Base-by-base conservation (phyloP, 2,888 invertebrate species). In the Amphipoea oculea region DNA sequence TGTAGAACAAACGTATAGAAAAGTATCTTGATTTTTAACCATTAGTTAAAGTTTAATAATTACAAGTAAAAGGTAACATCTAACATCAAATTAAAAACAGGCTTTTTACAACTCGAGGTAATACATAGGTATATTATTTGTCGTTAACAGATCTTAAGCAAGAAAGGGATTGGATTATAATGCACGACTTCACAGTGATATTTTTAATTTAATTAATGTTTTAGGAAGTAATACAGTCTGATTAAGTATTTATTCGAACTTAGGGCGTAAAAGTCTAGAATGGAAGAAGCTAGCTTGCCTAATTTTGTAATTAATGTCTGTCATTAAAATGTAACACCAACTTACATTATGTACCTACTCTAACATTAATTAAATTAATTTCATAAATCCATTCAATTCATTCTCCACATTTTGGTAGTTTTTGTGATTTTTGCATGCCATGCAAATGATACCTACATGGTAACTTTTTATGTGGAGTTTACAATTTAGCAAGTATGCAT, bases 201-300 rank as follows among this genome's bases (percentile, higher is more conserved):
- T 60, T 78, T 71, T 72, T 76, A 86, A 78, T 80, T 83, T 86
- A 86, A 80, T 88, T 86, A 88, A 83, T 86, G 86, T 86, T 79
- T 76, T 66, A 85, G 78, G 78, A 76, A 75, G 78, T 79, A 76
- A 75, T 77, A 78, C 75, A 86, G 70, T 86, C 69, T 69, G 68
- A 63, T 75, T 65, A 78, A 14, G 51, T 57, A 65, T 69, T 76
- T 77, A 45, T n/a, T 83, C 42, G 57, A 81, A 73, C 36, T 54
- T 77, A 82, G n/a, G 54, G 74, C 71, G 51, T 75, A 60, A 5
- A 67, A 62, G 29, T 69, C 51, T 73, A 78, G 48, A 72, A 76
- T 80, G 42, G 62, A 75, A 60, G 29, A 87, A 86, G 85, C 88
- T 88, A 89, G 86, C 89, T 85, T 86, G 87, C 57, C 82, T 88